Percentiles rank a stretch among this genome's conserved stretches.
Evolutionary conservation across 2,888 invertebrate species (phyloP).

Genomic region (Troglohyphantes excavatus): DNA sequence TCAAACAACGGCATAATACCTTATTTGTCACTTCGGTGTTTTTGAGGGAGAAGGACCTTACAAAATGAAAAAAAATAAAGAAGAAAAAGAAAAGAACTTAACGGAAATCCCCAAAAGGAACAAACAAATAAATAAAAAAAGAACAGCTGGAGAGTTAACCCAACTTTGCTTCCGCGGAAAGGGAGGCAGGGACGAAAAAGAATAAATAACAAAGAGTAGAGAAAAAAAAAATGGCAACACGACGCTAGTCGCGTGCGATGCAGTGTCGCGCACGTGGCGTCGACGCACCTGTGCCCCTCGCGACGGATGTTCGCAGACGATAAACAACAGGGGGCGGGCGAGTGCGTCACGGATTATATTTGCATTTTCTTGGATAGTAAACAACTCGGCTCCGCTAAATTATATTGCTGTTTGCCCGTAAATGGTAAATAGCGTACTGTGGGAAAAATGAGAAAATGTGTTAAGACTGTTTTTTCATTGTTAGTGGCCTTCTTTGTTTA

Average conservation of each 20-base stretch:
- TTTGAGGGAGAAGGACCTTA: not conserved
- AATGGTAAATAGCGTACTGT: not conserved
- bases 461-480: not conserved
- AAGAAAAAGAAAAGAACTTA: slow-evolving; percentile 1
- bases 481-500: too few species aligned
- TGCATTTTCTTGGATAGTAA: slow-evolving; percentile 20
- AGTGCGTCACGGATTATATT: slow-evolving; percentile 27
- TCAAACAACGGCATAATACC: not conserved
- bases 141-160: slow-evolving; percentile 48
- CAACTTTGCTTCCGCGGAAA: slow-evolving; percentile 21
- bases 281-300: slow-evolving; percentile 62
- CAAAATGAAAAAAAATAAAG: not conserved
- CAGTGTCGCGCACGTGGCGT: slow-evolving; percentile 67
- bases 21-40: slow-evolving; percentile 36
- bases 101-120: slow-evolving; percentile 43
- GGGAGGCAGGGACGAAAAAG: slow-evolving; percentile 12
- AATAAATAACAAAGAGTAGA: not conserved
- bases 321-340: slow-evolving; percentile 24
- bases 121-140: slow-evolving; percentile 14
- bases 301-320: slow-evolving; percentile 53
- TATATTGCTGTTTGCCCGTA: not conserved
- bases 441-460: not conserved
- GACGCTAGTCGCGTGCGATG: slow-evolving; percentile 47
- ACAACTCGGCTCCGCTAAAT: slow-evolving; percentile 6
- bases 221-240: slow-evolving; percentile 5